Base-by-base conservation (phyloP, 2,888 invertebrate species). In the Lasius platythorax region DNA sequence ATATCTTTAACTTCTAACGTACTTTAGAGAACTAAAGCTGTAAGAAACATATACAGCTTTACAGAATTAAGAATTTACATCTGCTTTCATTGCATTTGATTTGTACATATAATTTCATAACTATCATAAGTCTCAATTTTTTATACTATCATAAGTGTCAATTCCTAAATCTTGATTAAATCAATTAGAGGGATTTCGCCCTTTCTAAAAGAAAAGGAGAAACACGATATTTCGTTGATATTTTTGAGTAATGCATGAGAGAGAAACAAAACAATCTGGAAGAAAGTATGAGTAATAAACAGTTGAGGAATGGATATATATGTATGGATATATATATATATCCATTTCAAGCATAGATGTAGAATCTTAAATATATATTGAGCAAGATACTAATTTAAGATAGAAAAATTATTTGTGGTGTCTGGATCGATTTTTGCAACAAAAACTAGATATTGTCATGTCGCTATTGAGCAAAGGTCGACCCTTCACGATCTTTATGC, bases 291-390 rank as follows among this genome's bases (percentile, higher is more conserved):
- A 53, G 63, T 66, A 50, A 70, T 72, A 84, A 53, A 61, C 79
- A 79, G 61, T 85, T 70, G 70, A 83, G 66, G 56, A 81, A 85
- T 66, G 11, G 11, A 18, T 50, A 50, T 50, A 50, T 50, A 50
- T 50, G 18, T 12, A 43, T 43, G 12, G 23, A 43, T 46, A 87
- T 74, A 15, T 40, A 67, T 56, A 12, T 43, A 53, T 53, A 86
- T 74, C 83, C 23, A 85, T 86, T 87, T 85, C 56, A 28, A 85
- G 18, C 46, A 66, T 88, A 88, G 79, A 15, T 89, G 67, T 90
- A 89, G 88, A 81, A 82, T 88, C 56, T 84, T 83, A 82, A 86
- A 74, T 56, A 11, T 88, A 85, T 84, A 82, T 64, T 86, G 85
- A 84, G 46, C 30, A 83, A 85, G 68, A 73, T 18, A 46, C 33